Evolutionary conservation across 2,888 invertebrate genomes (phyloP).

Genomic region (Poecilobothrus nobilitatus): DNA sequence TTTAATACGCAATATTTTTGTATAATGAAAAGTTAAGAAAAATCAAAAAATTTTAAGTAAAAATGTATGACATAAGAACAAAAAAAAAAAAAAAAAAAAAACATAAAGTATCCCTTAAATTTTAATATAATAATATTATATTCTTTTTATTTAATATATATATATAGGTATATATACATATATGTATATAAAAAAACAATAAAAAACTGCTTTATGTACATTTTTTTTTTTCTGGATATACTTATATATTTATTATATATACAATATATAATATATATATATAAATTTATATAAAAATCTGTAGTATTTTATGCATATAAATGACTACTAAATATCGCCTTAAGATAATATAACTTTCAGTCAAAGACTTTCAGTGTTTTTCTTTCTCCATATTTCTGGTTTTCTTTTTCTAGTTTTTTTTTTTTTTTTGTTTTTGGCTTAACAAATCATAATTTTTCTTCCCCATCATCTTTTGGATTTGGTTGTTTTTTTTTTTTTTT

Average conservation of each 20-base stretch:
- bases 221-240: too few species aligned
- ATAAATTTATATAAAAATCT: neutral
- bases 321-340: constrained; percentile 1
- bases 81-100: neutral
- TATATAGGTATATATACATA: too few species aligned
- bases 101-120: neutral
- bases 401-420: neutral
- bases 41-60: neutral
- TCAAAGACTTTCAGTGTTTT: neutral
- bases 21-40: neutral
- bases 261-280: neutral
- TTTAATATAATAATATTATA: neutral
- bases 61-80: neutral
- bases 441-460: neutral
- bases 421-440: neutral
- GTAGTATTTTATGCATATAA: neutral
- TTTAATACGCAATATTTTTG: neutral
- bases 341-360: neutral
- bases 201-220: too few species aligned
- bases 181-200: too few species aligned
- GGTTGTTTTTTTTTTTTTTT: too few species aligned
- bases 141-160: neutral
- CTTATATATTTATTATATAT: neutral
- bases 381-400: too few species aligned
- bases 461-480: too few species aligned